These are phyloP conservation scores for Brachyrhaphis roseni DNA, from an alignment of 2,797 vertebrate genomes.

Conservation along the genomic window DNA sequence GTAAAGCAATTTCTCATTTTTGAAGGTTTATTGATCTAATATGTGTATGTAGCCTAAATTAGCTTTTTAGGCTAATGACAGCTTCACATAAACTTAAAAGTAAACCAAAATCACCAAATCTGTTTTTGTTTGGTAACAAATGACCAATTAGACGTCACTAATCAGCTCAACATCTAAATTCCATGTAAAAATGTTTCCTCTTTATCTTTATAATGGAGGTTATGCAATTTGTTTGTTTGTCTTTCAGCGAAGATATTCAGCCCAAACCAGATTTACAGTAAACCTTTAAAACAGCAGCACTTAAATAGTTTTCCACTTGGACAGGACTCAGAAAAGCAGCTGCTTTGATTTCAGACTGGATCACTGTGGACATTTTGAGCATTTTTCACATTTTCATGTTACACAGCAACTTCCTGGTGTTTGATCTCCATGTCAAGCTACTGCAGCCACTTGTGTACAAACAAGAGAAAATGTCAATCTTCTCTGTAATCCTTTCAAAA, in stretches of 20 bases:
- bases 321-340: background rate
- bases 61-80: background rate
- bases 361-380: background rate
- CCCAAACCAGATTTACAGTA: background rate
- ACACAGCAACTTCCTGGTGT: background rate
- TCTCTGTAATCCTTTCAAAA: background rate
- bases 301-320: background rate
- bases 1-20: background rate
- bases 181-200: background rate
- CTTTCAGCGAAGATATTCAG: background rate
- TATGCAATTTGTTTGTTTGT: conserved; percentile 2
- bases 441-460: background rate
- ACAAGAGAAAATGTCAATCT: background rate
- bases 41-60: no score
- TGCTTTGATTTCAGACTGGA: background rate
- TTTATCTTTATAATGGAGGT: background rate
- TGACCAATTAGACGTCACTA: background rate
- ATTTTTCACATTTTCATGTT: background rate
- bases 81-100: background rate
- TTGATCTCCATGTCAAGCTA: background rate
- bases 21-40: background rate
- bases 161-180: background rate
- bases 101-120: background rate
- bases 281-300: background rate
- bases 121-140: background rate